Evolutionary conservation across 2,888 invertebrate genomes (phyloP).

Genomic region (Andrena camellia): DNA sequence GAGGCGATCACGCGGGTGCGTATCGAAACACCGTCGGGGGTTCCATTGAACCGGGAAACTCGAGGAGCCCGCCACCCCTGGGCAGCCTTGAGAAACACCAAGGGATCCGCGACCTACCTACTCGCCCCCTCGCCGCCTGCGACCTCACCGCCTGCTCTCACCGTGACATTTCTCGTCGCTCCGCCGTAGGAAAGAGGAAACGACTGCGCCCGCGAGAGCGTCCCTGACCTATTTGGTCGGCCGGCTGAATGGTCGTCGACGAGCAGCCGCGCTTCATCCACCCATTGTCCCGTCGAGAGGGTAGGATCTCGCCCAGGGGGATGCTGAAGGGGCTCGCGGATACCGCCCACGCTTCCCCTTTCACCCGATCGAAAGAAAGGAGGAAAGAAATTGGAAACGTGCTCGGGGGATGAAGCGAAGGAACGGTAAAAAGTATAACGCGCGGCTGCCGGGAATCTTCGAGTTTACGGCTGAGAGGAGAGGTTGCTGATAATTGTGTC

Average conservation of each 20-base stretch:
- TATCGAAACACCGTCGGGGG: slow-evolving; percentile 36
- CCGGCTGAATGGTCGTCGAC: slow-evolving; percentile 66
- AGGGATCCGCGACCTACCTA: slow-evolving; percentile 53
- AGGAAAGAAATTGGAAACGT: slow-evolving; percentile 8
- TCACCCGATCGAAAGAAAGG: slow-evolving; percentile 17
- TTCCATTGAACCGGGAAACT: slow-evolving; percentile 55
- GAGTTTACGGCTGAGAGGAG: background rate
- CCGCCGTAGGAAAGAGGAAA: slow-evolving; percentile 68
- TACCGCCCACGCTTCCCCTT: slow-evolving; percentile 74
- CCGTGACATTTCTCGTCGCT: slow-evolving; percentile 57
- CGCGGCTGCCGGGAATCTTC: too few relatives aligned
- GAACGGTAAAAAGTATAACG: background rate
- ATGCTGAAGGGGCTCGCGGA: slow-evolving; percentile 18
- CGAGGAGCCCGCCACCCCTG: slow-evolving; percentile 38
- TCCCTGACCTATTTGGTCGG: slow-evolving; percentile 77
- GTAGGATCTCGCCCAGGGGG: slow-evolving; percentile 36
- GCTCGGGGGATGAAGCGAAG: background rate
- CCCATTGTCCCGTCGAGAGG: slow-evolving; percentile 56
- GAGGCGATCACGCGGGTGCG: slow-evolving; percentile 18
- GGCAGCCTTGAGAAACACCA: slow-evolving; percentile 44
- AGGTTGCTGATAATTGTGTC: background rate
- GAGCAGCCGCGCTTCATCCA: slow-evolving; percentile 43
- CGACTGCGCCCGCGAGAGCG: slow-evolving; percentile 51
- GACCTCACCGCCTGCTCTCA: slow-evolving; percentile 4
- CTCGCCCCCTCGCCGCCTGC: slow-evolving; percentile 20